phyloP scores from a whole-genome alignment of 2,113 vertebrate genomes.

The Vanacampus margaritifer region DNA sequence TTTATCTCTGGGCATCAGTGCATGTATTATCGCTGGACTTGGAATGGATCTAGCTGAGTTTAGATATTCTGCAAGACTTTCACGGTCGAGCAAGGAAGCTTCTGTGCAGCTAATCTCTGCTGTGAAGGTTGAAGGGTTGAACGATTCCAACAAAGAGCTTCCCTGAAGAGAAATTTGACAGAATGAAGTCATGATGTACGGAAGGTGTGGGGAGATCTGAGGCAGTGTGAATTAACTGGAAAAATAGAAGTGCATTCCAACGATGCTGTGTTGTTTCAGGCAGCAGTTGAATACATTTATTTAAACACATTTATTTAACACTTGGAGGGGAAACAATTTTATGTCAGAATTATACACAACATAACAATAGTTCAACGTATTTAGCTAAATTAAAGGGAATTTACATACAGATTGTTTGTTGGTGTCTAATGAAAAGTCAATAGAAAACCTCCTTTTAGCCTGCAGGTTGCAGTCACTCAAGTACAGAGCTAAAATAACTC shows the following conservation, averaged over 20 bases:
- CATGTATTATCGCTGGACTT: constrained; percentile 16
- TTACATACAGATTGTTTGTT: neutral
- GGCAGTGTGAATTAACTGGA: constrained; percentile 7
- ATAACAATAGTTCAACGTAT: neutral
- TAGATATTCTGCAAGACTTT: neutral
- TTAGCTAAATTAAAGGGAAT: neutral
- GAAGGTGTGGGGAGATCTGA: too few relatives aligned
- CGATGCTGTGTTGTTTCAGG: neutral
- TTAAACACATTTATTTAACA: neutral
- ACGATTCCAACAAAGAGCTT: constrained; percentile 19
- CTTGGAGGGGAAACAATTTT: neutral
- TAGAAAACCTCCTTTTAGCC: constrained; percentile 34
- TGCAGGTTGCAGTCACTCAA: constrained; percentile 20
- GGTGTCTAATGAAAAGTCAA: constrained; percentile 21
- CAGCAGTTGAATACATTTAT: neutral
- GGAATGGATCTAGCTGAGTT: neutral
- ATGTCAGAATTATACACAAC: neutral
- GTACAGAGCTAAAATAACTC: constrained; percentile 42
- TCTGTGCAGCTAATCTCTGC: constrained; percentile 10
- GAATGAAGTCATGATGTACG: constrained; percentile 5
- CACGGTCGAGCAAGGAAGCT: constrained; percentile 2
- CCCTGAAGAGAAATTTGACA: constrained; percentile 14
- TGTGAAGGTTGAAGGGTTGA: constrained; percentile 41
- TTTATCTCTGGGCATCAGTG: constrained; percentile 10
- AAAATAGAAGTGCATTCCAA: neutral